Evolutionary conservation across 1,140 invertebrate genomes (phyloP), one percentile per base, ranked within the genome.

Genomic region (Scaptomyza graminum): DNA sequence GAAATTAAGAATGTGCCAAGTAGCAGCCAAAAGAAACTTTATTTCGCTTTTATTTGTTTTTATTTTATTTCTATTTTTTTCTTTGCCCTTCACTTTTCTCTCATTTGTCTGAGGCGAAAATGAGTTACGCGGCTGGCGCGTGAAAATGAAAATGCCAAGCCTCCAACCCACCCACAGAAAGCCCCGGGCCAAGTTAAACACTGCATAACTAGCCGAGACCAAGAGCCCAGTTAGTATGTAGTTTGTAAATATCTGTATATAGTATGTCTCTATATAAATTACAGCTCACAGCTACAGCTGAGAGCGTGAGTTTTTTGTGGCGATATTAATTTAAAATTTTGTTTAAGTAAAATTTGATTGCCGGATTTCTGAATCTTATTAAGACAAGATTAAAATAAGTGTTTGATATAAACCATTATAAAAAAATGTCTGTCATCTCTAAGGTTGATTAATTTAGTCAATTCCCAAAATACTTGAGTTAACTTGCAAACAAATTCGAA

Each of bases 1-100:
- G 79, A 88, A 88, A 87, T 87, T 87, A 87, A 87, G 83, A 88
- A 87, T 87, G 83, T 87, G 83, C 83, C 83, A 87, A 88, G 83
- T 87, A 68, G 83, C 82, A 80, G 78, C 31, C 78, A 74, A 78
- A 87, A 82, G 83, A 87, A 85, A 85, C 78, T 82, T 87, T 87
- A 73, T 77, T 85, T 82, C 79, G 66, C 70, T 78, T 85, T 84
- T 83, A 60, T 60, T 75, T 75, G 54, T 70, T 71, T 75, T 69
- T 56, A 61, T 59, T 41, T 34, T 31, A 34, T 57, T 73, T 28
- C n/a, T 54, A 12, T 44, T 15, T 61, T 31, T 31, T 31, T 31
- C 28, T 31, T 41, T 67, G 52, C 50, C 43, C 39, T 34, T 41
- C 57, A 54, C 34, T 72, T 74, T 65, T 47, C 65, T 43, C 56